Conservation (phyloP, 2,797 vertebrate species). For the Micrastur ruficollis region DNA sequence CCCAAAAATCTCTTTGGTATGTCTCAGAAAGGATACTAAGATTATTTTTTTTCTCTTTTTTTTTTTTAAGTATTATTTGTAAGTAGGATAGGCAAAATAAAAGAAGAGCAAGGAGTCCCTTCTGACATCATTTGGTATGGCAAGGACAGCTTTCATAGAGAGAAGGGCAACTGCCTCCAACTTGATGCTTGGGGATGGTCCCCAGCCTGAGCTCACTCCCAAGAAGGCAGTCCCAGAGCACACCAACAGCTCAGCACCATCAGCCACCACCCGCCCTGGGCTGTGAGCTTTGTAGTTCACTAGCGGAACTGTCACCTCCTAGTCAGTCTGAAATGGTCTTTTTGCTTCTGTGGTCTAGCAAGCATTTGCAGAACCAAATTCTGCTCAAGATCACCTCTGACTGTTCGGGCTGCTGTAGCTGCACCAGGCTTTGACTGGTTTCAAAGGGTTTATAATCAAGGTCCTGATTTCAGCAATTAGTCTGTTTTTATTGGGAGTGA, state of each 20-base stretch:
- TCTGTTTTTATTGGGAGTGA: neutral
- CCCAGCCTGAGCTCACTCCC: neutral
- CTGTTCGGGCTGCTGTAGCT: neutral
- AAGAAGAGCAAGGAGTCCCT: neutral
- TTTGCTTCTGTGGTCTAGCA: neutral
- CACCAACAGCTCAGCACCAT: neutral
- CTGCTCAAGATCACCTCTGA: neutral
- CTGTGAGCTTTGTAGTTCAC: neutral
- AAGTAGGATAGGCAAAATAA: neutral
- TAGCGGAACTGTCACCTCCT: neutral
- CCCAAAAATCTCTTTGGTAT: neutral
- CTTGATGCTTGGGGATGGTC: neutral
- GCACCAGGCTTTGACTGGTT: neutral
- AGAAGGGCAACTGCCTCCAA: neutral
- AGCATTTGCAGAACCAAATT: neutral
- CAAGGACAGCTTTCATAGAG: neutral
- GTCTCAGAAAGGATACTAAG: neutral
- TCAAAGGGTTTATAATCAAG: neutral
- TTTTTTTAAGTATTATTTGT: neutral
- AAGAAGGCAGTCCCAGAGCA: neutral
- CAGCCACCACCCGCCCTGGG: rapidly evolving
- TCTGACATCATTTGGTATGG: neutral
- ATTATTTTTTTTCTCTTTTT: neutral
- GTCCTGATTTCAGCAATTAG: neutral
- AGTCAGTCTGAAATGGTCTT: neutral